Evolutionary conservation across 30 jellyfish, hydroid and myxozoan species (phyloP), one percentile per base, ranked within the genome.

Genomic region (Rhopilema esculentum): DNA sequence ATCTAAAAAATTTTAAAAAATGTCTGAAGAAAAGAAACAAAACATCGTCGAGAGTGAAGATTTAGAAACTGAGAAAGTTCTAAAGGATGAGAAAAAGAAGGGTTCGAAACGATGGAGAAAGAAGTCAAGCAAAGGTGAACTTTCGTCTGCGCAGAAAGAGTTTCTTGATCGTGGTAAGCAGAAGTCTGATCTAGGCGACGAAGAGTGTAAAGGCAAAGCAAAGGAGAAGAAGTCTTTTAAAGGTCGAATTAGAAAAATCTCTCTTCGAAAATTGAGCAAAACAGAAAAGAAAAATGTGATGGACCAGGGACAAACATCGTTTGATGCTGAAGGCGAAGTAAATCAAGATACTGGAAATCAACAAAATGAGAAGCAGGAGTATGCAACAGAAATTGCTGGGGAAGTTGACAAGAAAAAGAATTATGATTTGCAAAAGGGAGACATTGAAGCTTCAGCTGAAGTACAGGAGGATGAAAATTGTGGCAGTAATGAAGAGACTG

Each of bases 101-200:
- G 33, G 26, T 23, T 85, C 94, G 62, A 85, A 85, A 30, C 66
- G 71, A 85, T 85, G 94, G 94, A 85, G 31, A 17, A 85, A 40
- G 76, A 85, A 85, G 27, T 73, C 79, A 9, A 73, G 88, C 80
- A 62, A 26, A 29, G 50, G 63, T 21, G 94, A 85, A 21, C 48
- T 87, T 65, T 64, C 94, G 27, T 26, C 77, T 24, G 26, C 70
- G 19, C 83, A 40, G 30, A 63, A 63, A 33, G 62, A 85, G 17
- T 29, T 32, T 0, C 50, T 75, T 2, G 84, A 84, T 27, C 75
- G 30, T 2, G 88, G 80, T 22, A 32, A 62, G 18, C 84, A 75
- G 49, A 4, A 62, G 40, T 52, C 70, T 17, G 85, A 85, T 6
- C 26, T 72, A 1, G 22, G 49, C 15, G 88, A 20, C n/a, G 78